These are phyloP conservation scores for Polypedilum vanderplanki DNA, from an alignment of 1,140 invertebrate genomes.

Conservation along the genomic window DNA sequence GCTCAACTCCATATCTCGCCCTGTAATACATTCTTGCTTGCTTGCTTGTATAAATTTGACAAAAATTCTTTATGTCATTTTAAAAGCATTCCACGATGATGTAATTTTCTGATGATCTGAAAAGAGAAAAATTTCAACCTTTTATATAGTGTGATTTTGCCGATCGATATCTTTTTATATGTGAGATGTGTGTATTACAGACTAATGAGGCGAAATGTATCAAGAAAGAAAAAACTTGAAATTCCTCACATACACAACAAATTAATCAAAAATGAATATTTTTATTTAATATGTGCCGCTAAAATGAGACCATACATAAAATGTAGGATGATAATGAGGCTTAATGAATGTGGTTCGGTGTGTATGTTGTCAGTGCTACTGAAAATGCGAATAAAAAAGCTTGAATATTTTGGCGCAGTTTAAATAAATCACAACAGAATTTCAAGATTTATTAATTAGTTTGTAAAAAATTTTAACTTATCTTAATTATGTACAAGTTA, in stretches of 20 bases:
- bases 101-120: not conserved
- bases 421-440: too few species aligned
- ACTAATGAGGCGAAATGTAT: conserved; percentile 10
- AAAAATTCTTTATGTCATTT: conserved; percentile 28
- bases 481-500: too few species aligned
- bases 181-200: not conserved
- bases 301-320: not conserved
- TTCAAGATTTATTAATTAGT: too few species aligned
- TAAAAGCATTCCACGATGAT: conserved; percentile 26
- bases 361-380: too few species aligned
- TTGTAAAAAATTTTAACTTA: too few species aligned
- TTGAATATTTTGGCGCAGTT: not conserved
- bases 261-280: not conserved
- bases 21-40: not conserved
- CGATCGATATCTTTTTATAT: not conserved
- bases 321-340: conserved; percentile 17
- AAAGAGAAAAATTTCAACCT: not conserved
- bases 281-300: conserved; percentile 3
- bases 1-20: too few species aligned
- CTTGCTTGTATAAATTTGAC: not conserved
- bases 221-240: not conserved
- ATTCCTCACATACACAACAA: not conserved
- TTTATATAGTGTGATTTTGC: not conserved
- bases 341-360: conserved; percentile 25
- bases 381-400: not conserved